Evolutionary conservation across 2,113 vertebrate species (phyloP).

Genomic region (Cyanistes caeruleus): DNA sequence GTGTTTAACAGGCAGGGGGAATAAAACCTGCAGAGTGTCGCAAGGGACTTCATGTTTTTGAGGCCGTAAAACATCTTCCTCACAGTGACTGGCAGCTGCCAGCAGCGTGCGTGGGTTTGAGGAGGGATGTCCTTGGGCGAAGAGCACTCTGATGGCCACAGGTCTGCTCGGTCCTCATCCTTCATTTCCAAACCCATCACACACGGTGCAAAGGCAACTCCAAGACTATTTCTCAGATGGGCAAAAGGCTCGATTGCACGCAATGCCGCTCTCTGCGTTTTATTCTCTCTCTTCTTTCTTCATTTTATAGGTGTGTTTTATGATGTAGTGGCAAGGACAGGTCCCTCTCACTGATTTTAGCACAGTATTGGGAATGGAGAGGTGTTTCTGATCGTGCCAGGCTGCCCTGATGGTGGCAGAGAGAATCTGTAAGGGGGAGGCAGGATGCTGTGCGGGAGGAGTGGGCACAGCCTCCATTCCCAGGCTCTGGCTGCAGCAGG

Average conservation of each 20-base stretch:
- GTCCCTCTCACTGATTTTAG: not conserved
- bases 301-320: constrained; percentile 16
- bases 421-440: not conserved
- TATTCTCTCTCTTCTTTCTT: not conserved
- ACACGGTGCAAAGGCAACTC: not conserved
- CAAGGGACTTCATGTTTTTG: not conserved
- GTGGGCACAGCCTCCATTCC: not conserved
- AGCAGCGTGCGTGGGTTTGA: not conserved
- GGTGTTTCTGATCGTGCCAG: not conserved
- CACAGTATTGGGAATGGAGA: not conserved
- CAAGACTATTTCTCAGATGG: not conserved
- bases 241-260: not conserved
- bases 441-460: fast-evolving
- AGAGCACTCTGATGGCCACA: not conserved
- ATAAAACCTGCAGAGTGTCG: not conserved
- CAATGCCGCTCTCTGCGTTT: not conserved
- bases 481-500: not conserved
- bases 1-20: not conserved
- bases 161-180: not conserved
- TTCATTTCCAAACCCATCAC: constrained; percentile 15
- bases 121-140: constrained; percentile 50
- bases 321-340: not conserved
- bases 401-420: not conserved
- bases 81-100: constrained; percentile 35
- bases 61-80: not conserved